Conservation (phyloP, 2,888 invertebrate genomes). For the Catotricha subobsoleta region DNA sequence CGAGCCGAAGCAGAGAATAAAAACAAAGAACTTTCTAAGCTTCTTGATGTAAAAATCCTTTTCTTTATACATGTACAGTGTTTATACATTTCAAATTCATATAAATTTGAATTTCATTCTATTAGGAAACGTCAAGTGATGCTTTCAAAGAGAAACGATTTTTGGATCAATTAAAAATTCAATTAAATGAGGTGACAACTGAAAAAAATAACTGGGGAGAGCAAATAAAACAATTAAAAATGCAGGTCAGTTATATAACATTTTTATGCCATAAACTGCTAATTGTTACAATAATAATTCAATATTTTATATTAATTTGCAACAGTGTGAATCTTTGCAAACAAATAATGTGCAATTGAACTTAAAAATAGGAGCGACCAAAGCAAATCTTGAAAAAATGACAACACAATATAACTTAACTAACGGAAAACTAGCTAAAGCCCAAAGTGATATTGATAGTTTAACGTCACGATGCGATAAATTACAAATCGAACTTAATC, state of each 20-base stretch:
- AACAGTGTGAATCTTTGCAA: not conserved
- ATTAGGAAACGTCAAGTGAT: constrained; percentile 26
- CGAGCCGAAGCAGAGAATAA: constrained; percentile 23
- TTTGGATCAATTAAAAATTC: constrained; percentile 20
- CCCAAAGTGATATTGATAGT: constrained; percentile 21
- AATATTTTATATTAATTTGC: not conserved
- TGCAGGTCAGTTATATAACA: not conserved
- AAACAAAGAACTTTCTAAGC: constrained; percentile 23
- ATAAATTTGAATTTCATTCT: not conserved
- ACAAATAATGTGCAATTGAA: constrained; percentile 5
- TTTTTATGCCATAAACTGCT: not conserved
- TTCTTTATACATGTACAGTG: not conserved
- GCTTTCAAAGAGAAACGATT: constrained; percentile 23
- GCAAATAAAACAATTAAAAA: constrained; percentile 10
- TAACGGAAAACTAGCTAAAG: constrained; percentile 24
- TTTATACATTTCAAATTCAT: not conserved
- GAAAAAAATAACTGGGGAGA: constrained; percentile 17
- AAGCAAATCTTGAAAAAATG: constrained; percentile 24
- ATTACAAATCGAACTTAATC: constrained; percentile 5
- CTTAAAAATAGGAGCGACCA: constrained; percentile 21
- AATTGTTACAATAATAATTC: too few species aligned
- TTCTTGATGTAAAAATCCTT: constrained; percentile 21
- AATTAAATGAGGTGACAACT: constrained; percentile 18
- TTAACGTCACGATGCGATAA: not conserved
- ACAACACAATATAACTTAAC: constrained; percentile 22